Evolutionary conservation across 1,140 invertebrate species (phyloP).

Genomic region (Tetramorium simillimum): DNA sequence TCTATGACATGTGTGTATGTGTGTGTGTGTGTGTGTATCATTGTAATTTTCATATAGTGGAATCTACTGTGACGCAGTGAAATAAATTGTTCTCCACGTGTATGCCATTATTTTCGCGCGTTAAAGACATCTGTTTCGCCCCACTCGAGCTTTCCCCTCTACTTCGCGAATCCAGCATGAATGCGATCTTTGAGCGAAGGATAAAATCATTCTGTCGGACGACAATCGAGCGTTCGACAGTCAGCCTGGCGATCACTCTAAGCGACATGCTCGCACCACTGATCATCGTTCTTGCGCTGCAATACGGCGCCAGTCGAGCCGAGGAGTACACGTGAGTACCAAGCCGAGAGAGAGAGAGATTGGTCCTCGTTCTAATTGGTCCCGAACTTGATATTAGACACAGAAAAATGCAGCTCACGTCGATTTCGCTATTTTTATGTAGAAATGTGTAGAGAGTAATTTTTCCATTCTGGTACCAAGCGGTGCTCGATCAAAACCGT

Average conservation of each 20-base stretch:
- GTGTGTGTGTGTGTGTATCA: neutral
- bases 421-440: neutral
- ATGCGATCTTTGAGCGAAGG: conserved; percentile 45
- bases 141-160: conserved; percentile 61
- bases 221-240: conserved; percentile 62
- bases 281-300: conserved; percentile 60
- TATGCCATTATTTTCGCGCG: neutral
- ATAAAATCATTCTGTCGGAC: conserved; percentile 72
- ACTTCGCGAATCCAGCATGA: conserved; percentile 1
- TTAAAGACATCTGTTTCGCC: conserved; percentile 12
- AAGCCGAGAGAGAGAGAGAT: neutral
- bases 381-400: neutral
- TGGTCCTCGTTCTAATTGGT: neutral
- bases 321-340: conserved; percentile 59
- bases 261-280: conserved; percentile 72
- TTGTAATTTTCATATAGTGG: neutral
- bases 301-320: conserved; percentile 37
- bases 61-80: neutral
- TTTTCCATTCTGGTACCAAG: neutral
- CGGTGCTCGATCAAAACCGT: no score
- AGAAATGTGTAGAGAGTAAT: neutral
- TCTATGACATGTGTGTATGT: neutral
- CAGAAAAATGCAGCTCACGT: neutral
- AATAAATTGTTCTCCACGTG: neutral
- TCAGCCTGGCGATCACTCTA: conserved; percentile 56